Evolutionary conservation across 2,113 vertebrate species (phyloP).

Genomic region (Paracanthobrama guichenoti): DNA sequence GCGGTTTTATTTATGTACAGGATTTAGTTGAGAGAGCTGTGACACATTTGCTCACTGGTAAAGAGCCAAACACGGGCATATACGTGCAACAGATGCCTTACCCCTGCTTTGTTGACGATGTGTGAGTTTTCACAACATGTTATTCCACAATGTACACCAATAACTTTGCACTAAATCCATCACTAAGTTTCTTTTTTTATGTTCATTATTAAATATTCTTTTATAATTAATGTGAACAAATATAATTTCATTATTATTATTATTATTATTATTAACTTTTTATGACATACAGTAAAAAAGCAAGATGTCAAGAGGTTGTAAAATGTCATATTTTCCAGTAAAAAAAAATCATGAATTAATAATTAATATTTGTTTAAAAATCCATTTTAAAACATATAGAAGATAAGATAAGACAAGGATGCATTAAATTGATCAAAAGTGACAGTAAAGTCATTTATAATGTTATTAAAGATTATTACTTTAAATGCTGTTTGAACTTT

Average conservation of each 20-base stretch:
- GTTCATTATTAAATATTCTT: background rate
- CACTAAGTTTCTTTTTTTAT: background rate
- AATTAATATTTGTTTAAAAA: background rate
- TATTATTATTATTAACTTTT: background rate
- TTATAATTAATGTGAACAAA: background rate
- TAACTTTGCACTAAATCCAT: background rate
- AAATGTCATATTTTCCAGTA: too few relatives aligned
- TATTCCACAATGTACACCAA: background rate
- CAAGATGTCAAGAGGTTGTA: background rate
- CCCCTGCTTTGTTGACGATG: constrained; percentile 86
- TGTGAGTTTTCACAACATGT: constrained; percentile 73
- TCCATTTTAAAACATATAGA: background rate
- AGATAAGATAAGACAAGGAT: background rate
- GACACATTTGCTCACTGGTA: constrained; percentile 71
- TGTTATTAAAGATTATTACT: background rate
- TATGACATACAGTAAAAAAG: background rate
- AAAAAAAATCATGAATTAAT: background rate
- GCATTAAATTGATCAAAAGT: background rate
- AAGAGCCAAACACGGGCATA: constrained; percentile 67
- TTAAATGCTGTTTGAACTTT: background rate
- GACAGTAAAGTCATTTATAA: background rate
- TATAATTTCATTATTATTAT: background rate
- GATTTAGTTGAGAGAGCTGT: constrained; percentile 86
- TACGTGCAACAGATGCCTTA: constrained; percentile 94
- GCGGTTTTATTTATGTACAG: constrained; percentile 89